Base-by-base conservation (phyloP, 1,140 invertebrate genomes). In the Heliconius nattereri region DNA sequence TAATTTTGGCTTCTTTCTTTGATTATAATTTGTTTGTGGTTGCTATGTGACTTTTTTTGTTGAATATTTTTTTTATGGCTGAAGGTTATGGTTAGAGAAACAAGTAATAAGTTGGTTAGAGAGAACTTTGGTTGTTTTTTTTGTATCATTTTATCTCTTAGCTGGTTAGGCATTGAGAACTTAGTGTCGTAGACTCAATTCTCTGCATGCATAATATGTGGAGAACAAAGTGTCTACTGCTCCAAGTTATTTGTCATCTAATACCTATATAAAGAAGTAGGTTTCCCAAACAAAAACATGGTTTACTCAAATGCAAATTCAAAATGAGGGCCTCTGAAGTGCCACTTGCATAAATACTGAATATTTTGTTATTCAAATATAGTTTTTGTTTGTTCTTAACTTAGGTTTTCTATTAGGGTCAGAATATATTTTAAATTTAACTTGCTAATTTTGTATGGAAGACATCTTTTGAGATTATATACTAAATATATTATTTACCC, bases 371-470 rank as follows among this genome's bases (percentile, higher is more conserved):
- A 66, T 66, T 66, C 60, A 66, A 66, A 66, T 29, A 66, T 5
- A 66, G 26, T 29, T 66, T 52, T 66, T 52, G 73, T 74, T 74
- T 74, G 73, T 52, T 75, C 57, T 35, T n/a, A 20, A 57, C 74
- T 32, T 75, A 75, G 74, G 52, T 60, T 74, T 52, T 74, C 73
- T 74, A 52, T 60, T 57, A 75, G n/a, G 74, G 52, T 75, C 74
- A 20, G 26, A 32, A 35, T 54, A 54, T 32, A 26, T 16, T 32
- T 45, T 37, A 23, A 57, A 40, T 76, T 76, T 76, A n/a, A 76
- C 52, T 76, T 66, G 57, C 75, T 76, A 76, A 76, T 76, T 60
- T 23, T 66, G 26, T 66, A 2, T 66, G 26, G n/a, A 29, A 66
- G 26, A 29, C 23, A 66, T 66, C 60, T 66, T 66, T 66, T 66